These are phyloP conservation scores for Porites australiensis DNA, from an alignment of 64 coral and sea anemone genomes.

Conservation along the genomic window DNA sequence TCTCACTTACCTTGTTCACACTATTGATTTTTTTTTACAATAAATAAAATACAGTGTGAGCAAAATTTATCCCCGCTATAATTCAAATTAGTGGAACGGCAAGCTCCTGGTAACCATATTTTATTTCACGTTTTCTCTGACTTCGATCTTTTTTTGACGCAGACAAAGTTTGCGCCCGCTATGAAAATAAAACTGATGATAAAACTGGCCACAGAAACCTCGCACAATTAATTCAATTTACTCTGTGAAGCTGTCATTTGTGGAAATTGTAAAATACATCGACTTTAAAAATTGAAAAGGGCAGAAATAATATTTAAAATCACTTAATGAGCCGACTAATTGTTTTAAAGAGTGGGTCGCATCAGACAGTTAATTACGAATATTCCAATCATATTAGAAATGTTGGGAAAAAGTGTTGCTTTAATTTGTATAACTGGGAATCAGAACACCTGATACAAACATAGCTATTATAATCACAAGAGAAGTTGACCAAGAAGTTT, in stretches of 20 bases:
- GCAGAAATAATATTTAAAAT: no score
- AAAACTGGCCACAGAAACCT: neutral
- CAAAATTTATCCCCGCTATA: slow-evolving; percentile 2
- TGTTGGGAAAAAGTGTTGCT: no score
- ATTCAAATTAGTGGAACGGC: neutral
- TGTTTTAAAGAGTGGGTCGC: no score
- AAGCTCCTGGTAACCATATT: neutral
- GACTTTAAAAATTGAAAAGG: neutral
- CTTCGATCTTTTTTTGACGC: neutral
- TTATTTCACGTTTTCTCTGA: neutral
- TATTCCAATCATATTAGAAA: no score
- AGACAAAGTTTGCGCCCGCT: no score
- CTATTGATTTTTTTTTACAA: neutral
- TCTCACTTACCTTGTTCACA: neutral
- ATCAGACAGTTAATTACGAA: no score
- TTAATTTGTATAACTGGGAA: neutral
- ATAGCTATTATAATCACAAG: neutral
- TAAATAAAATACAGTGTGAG: neutral
- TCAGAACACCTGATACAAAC: neutral
- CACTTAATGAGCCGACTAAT: no score
- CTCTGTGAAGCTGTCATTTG: slow-evolving; percentile 7
- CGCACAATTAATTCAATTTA: no score
- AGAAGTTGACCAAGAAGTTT: no score
- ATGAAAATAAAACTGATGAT: no score
- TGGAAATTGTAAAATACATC: neutral